Evolutionary conservation across 1,140 invertebrate species (phyloP).

Genomic region (Maniola jurtina): DNA sequence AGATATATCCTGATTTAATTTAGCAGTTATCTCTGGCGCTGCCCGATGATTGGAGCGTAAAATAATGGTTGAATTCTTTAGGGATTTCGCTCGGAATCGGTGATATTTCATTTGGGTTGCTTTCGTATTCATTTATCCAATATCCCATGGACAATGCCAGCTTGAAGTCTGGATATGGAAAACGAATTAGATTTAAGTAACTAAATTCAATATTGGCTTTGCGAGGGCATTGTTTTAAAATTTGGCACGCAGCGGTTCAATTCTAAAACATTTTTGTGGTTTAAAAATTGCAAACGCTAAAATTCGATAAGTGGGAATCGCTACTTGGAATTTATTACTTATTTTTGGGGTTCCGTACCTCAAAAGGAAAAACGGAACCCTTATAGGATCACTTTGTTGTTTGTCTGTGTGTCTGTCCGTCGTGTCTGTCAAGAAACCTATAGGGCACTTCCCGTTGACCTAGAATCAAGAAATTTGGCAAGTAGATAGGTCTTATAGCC

Average conservation of each 20-base stretch:
- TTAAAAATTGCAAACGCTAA: neutral
- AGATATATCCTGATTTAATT: conserved; percentile 1
- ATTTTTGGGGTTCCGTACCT: neutral
- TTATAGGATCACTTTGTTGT: too few species aligned
- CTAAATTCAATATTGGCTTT: conserved; percentile 13
- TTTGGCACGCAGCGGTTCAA: conserved; percentile 1
- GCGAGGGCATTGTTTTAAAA: conserved; percentile 8
- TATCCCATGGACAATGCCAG: conserved; percentile 6
- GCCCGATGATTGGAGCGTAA: conserved; percentile 10
- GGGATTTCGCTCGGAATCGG: conserved; percentile 7
- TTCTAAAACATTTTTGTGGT: neutral
- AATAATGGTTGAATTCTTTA: conserved; percentile 8
- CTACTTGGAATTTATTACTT: neutral
- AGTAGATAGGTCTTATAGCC: too few species aligned
- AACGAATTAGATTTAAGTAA: conserved; percentile 16
- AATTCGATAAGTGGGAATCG: neutral
- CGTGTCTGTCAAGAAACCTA: too few species aligned
- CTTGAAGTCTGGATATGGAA: conserved; percentile 6
- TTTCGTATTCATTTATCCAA: conserved; percentile 11
- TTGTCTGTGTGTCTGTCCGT: too few species aligned
- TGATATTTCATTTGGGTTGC: conserved; percentile 13
- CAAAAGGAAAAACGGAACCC: too few species aligned
- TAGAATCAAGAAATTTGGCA: too few species aligned
- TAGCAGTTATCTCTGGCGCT: conserved; percentile 4
- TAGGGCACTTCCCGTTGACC: too few species aligned